Base-by-base conservation (phyloP, 2,113 vertebrate species). In the Athene cunicularia region DNA sequence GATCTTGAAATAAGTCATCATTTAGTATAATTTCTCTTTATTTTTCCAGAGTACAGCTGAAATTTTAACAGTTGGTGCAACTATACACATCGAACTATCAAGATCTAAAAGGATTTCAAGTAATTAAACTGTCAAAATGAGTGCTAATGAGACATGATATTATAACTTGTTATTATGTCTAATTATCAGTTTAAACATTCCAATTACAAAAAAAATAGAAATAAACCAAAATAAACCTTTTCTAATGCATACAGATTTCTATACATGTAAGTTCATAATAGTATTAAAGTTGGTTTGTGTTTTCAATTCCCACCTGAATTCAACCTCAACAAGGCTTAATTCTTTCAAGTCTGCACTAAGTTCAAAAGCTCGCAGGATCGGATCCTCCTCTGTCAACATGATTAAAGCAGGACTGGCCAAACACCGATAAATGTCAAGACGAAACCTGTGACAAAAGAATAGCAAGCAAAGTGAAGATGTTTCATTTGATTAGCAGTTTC, bases 351-450 rank as follows among this genome's bases (percentile, higher is more conserved):
- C 99, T 91, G 99, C 97, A 84, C 99, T 99, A 90, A 99, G 99
- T 98, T 99, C 99, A 95, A 99, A 99, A 45, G 99, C 99, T 97
- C 99, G 97, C 55, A 99, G 98, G 83, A 99, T 99, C 17, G 99
- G 99, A 96, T 99, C 99, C 72, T 99, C 99, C 80, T 99, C 99
- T 8, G 99, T 99, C 94, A 99, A 96, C 99, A 99, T 99, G 93
- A 99, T 99, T 80, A 99, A 98, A 23, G 99, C 99, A 62, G 99
- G 99, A 96, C 99, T 99, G 88, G 99, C 98, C 96, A 99, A 98
- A 97, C 99, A 99, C 32, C 99, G 99, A 97, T 99, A 99, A 95
- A 99, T 99, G 97, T 99, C 99, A 95, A 99, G 99, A 50, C 99
- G 99, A 97, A 99, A 99, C 97, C 99, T 99, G 95, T 32, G 56